Evolutionary conservation across 2,113 vertebrate genomes (phyloP), one percentile per base, ranked within the genome.

Genomic region (Oriolus oriolus): DNA sequence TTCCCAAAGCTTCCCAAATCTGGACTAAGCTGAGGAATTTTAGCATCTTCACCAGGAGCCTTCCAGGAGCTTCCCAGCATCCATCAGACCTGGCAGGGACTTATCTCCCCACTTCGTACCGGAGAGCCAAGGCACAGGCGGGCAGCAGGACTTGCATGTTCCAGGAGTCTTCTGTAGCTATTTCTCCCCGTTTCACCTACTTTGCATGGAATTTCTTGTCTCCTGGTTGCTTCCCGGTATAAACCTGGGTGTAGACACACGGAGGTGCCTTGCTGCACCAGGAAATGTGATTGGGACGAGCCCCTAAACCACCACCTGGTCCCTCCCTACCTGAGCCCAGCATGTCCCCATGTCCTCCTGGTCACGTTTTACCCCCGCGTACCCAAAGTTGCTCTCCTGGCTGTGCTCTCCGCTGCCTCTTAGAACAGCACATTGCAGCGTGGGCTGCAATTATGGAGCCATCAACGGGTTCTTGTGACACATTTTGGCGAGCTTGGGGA

Each of bases 331-430:
- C 44, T 21, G 16, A 70, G 7, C 16, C 37, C 75, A 59, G 21
- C 30, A 0, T 2, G 28, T 87, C 44, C 47, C 16, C 7, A 5
- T 1, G 18, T 61, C 44, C 33, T 37, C 35, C 74, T 6, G 15
- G 16, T 26, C 0, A 0, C 1, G 1, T 18, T 82, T 76, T 7
- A 8, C 18, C 44, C 53, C 60, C 2, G 0, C 3, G 15, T 8
- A 6, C 23, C 42, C 47, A 5, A n/a, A 31, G n/a, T 7, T 64
- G 12, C 21, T 88, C 56, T 83, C 52, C 42, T 0, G 2, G 19
- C 56, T 84, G 45, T n/a, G 35, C 69, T 68, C 70, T n/a, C 70
- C 53, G 24, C 53, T 35, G 49, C 56, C 61, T 84, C 74, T 71
- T 2, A 19, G 63, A 56, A 49, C 57, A 79, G 16, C 78, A 21